Evolutionary conservation across 2,888 invertebrate species (phyloP), one percentile per base, ranked within the genome.

Genomic region (Xylocampa areola): DNA sequence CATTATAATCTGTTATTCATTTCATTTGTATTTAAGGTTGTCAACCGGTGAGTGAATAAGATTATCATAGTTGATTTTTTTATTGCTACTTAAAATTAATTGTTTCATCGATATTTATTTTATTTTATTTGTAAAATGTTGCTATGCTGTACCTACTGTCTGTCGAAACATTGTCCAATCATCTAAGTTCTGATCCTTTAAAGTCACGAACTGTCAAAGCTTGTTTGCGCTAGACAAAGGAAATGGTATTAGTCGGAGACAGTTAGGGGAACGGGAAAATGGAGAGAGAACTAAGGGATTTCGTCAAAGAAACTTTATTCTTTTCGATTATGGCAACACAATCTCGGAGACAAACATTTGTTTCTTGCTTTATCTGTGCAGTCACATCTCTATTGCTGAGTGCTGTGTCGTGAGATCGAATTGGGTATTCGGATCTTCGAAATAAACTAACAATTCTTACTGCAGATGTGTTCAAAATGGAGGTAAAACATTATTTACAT

Each of bases 271-370:
- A 33, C 16, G 14, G 8, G 36, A 11, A 29, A 60, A 21, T 8
- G 27, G 6, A 16, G 7, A 47, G 14, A 39, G 19, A 45, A 49
- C 36, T 51, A 40, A 57, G 40, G 60, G 57, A 64, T 73, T 66
- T 65, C 32, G 43, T 61, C 60, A 67, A 71, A 74, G 52, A 35
- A n/a, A 54, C 58, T 58, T 48, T 51, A 33, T 52, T 52, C 27
- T 16, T 47, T 35, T 16, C 14, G 21, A 13, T 37, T 7, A 29
- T 50, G 27, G 7, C 29, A 41, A 44, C 25, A 49, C 35, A 45
- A 58, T 53, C 14, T 16, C 25, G 4, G 13, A 40, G 11, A 53
- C 37, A 63, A 53, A 59, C 47, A 54, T 64, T 68, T 64, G 4
- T 33, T 48, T 44, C 25, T 4, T 33, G 49, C 47, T 53, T 67